Evolutionary conservation across 2,113 vertebrate genomes (phyloP), one percentile per base, ranked within the genome.

Genomic region (Potamarius usumacintae): DNA sequence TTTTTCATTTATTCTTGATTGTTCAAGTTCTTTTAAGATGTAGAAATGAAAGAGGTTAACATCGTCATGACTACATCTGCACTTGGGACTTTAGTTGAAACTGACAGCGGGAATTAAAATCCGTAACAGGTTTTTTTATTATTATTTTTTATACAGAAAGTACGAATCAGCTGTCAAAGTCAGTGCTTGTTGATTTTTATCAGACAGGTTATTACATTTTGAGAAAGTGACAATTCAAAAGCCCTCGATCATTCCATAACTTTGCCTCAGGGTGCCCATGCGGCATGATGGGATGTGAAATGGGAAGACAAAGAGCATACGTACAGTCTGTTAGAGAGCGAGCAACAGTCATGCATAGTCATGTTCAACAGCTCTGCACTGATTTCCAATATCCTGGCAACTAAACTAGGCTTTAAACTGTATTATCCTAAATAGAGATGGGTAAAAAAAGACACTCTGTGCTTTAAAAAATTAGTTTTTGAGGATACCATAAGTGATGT

Each of bases 171-270:
- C 91, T 91, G 92, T 95, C 93, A 93, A 89, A 92, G 91, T 81
- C 90, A 88, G 90, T 93, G 93, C 95, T 95, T 94, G 94, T 94
- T 94, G 95, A 95, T 94, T 95, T 95, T 95, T 94, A 95, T 94
- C 94, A 91, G 87, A 89, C 93, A 92, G 91, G 93, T 95, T 94
- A 94, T 95, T 95, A 93, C 93, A 92, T 95, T 95, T 94, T 60
- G 76, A 93, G 90, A 94, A 94, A 92, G 90, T 93, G 94, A 93
- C 94, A 95, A 93, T 95, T 94, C 94, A 94, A 95, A 94, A 94
- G 91, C 92, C 90, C 93, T 94, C 94, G 91, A 94, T 95, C 94
- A 93, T 88, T 88, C 91, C 83, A 57, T 62, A 88, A 90, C 90
- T 92, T 92, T 89, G 87, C 91, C 86, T 85, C 85, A 25, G 85